phyloP scores from a whole-genome alignment of 2,797 vertebrate genomes.

The Alosa sapidissima region DNA sequence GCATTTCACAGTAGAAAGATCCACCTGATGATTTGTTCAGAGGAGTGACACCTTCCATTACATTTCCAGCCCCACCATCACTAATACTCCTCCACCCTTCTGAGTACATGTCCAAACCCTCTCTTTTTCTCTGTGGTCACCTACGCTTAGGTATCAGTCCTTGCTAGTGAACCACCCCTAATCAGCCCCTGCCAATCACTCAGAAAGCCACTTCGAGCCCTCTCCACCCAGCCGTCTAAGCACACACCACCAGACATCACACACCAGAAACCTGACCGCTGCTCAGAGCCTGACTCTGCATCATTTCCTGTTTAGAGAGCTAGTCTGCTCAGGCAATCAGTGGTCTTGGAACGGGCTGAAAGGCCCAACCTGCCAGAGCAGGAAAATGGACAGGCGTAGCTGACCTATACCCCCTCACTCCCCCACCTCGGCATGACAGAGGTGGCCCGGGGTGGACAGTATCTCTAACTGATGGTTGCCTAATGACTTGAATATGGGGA shows the following conservation, averaged over 20 bases:
- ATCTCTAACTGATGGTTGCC: background rate
- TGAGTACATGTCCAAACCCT: background rate
- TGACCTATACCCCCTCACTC: background rate
- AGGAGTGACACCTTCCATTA: background rate
- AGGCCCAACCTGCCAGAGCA: background rate
- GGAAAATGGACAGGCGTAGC: background rate
- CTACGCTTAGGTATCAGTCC: background rate
- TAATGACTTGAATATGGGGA: slow-evolving; percentile 4
- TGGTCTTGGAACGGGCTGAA: background rate
- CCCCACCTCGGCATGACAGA: background rate
- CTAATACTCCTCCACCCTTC: background rate
- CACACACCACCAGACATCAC: background rate
- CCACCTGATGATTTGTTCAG: background rate
- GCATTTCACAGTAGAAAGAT: background rate
- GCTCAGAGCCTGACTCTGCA: background rate
- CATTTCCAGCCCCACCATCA: background rate
- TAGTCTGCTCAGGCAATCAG: background rate
- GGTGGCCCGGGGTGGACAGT: background rate
- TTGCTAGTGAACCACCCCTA: background rate
- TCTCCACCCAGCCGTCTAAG: background rate
- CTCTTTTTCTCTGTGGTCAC: background rate
- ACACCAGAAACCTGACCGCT: background rate
- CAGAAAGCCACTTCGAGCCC: background rate
- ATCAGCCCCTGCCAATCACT: background rate
- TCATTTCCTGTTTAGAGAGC: slow-evolving; percentile 8